A percentile compares a stretch with the other conserved stretches of the same genome.
Conservation (phyloP, 2,113 vertebrate genomes). For the Lampris megalopsis region DNA sequence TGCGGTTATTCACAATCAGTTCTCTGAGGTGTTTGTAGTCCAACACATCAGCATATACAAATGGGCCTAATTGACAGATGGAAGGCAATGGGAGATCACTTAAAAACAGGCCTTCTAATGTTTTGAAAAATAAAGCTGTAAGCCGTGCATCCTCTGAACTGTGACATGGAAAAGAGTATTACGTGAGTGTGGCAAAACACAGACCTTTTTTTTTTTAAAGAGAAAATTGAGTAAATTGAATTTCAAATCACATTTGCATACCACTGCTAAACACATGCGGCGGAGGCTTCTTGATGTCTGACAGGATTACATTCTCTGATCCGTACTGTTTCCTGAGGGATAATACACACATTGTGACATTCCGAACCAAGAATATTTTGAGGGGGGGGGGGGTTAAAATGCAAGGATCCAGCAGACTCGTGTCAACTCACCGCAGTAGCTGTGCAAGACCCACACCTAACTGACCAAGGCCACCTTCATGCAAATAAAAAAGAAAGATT, state of each 20-base stretch:
- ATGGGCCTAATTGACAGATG: conserved; percentile 73
- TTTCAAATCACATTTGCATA: conserved; percentile 48
- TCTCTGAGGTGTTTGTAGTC: conserved; percentile 83
- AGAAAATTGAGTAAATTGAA: neutral
- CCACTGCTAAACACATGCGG: conserved; percentile 74
- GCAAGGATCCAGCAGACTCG: neutral
- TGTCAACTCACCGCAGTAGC: conserved; percentile 74
- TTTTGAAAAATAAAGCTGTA: neutral
- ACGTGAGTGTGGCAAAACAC: neutral
- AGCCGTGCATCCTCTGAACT: neutral
- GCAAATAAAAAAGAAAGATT: conserved; percentile 19
- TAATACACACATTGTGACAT: neutral
- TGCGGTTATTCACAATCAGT: conserved; percentile 79
- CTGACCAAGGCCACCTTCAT: conserved; percentile 82
- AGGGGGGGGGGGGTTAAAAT: neutral
- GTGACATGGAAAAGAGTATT: neutral
- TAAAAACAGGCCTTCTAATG: neutral
- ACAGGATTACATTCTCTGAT: conserved; percentile 82
- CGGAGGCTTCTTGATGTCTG: conserved; percentile 83
- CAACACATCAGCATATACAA: conserved; percentile 83
- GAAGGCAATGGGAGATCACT: neutral
- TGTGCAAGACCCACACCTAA: conserved; percentile 82
- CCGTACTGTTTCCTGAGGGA: conserved; percentile 78
- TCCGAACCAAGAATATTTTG: conserved; percentile 5
- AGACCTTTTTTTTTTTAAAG: neutral